Evolutionary conservation across 92 coral and sea anemone genomes (phyloP).

Genomic region (Desmophyllum pertusum): DNA sequence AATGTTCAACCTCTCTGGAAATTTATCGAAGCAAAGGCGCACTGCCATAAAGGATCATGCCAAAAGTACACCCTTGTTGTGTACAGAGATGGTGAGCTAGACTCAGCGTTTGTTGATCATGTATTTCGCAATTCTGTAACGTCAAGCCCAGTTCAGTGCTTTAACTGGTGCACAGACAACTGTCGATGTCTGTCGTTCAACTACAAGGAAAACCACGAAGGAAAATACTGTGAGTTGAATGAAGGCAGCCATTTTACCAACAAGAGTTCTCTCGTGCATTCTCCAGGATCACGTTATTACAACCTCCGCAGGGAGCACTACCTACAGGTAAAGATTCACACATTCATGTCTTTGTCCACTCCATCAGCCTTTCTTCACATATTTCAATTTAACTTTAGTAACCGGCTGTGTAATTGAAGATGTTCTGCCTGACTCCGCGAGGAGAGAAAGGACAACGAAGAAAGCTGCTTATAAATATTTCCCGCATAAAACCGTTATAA

Average conservation of each 20-base stretch:
- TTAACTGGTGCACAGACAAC: slow-evolving; percentile 3
- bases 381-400: no score
- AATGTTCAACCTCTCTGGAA: neutral
- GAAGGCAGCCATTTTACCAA: neutral
- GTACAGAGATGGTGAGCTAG: slow-evolving; percentile 14
- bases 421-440: no score
- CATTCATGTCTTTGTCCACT: neutral
- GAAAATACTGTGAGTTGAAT: slow-evolving; percentile 3
- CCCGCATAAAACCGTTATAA: no score
- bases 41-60: slow-evolving; percentile 2
- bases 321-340: neutral
- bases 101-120: slow-evolving; percentile 13
- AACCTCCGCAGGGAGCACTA: neutral
- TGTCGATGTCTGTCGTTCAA: slow-evolving; percentile 39
- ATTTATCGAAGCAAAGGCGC: neutral
- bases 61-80: neutral
- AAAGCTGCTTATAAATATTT: no score
- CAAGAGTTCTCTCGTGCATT: neutral
- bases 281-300: neutral
- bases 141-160: slow-evolving; percentile 12
- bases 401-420: no score
- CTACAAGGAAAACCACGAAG: slow-evolving; percentile 7
- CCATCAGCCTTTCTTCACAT: neutral
- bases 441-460: no score
- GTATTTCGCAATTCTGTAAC: slow-evolving; percentile 18